These are phyloP conservation scores for Plutella xylostella DNA, from an alignment of 2,888 invertebrate species.

Conservation along the genomic window DNA sequence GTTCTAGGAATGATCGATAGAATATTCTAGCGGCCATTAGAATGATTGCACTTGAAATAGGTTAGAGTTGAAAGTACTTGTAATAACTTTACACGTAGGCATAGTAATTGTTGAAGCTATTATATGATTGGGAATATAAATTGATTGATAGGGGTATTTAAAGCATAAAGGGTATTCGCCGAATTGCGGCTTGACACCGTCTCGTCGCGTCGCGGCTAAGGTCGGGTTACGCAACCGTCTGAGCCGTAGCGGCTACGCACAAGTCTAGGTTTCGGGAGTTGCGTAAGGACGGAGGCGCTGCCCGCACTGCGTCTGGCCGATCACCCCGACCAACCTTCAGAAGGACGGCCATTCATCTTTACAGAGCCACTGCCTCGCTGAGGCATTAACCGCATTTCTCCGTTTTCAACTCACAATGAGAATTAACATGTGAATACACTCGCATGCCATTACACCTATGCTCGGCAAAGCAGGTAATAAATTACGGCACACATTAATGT, in stretches of 20 bases:
- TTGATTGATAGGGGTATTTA: background rate
- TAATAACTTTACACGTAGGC: background rate
- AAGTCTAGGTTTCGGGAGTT: conserved; percentile 31
- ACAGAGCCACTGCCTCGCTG: background rate
- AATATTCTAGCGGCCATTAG: background rate
- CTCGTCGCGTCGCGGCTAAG: background rate
- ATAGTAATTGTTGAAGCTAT: too few relatives aligned
- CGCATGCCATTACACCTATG: background rate
- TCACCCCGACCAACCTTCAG: conserved; percentile 49
- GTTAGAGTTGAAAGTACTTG: background rate
- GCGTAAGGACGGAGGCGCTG: conserved; percentile 37
- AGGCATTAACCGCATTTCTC: background rate
- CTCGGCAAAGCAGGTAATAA: background rate
- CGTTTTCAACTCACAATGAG: background rate
- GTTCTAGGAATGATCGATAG: conserved; percentile 25
- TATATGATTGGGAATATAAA: background rate
- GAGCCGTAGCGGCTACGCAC: conserved; percentile 29
- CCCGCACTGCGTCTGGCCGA: conserved; percentile 38
- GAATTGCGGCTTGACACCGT: background rate
- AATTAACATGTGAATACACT: conserved; percentile 2
- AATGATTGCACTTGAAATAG: background rate
- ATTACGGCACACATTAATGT: too few relatives aligned
- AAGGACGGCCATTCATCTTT: conserved; percentile 44
- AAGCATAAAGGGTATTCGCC: background rate
- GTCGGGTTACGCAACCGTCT: conserved; percentile 36